Evolutionary conservation across 2,797 vertebrate genomes (phyloP).

Genomic region (Brotogeris chrysoptera): DNA sequence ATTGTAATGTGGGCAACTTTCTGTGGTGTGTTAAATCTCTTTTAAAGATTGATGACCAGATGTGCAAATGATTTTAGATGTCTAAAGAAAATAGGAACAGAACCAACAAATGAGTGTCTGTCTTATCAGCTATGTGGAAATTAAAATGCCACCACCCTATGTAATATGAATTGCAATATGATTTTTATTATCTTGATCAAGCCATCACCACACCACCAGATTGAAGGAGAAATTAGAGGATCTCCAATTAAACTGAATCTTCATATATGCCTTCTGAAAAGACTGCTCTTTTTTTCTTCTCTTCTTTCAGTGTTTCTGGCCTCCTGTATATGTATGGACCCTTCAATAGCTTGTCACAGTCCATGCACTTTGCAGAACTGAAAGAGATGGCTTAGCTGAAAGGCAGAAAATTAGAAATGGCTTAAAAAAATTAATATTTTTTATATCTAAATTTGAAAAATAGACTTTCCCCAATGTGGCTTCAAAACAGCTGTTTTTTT

Average conservation of each 20-base stretch:
- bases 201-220: not conserved
- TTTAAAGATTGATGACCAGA: not conserved
- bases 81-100: not conserved
- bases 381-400: not conserved
- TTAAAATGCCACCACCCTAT: not conserved
- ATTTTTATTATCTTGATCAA: not conserved
- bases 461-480: not conserved
- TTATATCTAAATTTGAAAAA: not conserved
- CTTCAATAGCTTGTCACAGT: not conserved
- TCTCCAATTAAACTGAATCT: not conserved
- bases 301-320: not conserved
- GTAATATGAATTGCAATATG: not conserved
- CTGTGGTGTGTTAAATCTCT: not conserved
- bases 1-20: not conserved
- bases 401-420: not conserved
- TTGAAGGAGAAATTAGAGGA: not conserved
- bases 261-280: not conserved
- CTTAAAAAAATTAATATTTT: not conserved
- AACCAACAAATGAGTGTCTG: not conserved
- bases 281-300: not conserved
- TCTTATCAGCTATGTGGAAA: not conserved
- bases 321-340: not conserved
- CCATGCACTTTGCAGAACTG: not conserved
- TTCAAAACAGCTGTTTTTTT: not conserved
- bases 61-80: not conserved